A percentile compares a stretch with the other conserved stretches of the same genome.
These are phyloP conservation scores for Melipona beecheii DNA, from an alignment of 2,888 invertebrate species.

Conservation along the genomic window DNA sequence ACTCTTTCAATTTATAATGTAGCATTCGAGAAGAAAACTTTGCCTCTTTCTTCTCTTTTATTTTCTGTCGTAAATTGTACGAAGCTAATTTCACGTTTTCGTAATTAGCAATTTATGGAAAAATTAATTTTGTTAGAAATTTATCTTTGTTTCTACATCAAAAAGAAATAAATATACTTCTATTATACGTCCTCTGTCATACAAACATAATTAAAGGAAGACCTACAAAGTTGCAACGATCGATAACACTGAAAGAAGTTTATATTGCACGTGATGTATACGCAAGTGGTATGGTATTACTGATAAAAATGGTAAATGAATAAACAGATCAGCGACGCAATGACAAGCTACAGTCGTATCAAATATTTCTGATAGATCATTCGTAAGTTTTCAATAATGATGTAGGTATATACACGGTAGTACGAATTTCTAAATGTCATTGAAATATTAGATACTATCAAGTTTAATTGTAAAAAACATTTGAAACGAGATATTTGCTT, in stretches of 20 bases:
- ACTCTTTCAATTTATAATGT: background rate
- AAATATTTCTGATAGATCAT: background rate
- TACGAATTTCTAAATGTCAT: too few relatives aligned
- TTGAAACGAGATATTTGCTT: background rate
- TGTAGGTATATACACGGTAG: too few relatives aligned
- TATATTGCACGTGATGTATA: background rate
- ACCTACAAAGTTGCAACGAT: slow-evolving; percentile 1
- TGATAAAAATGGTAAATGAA: background rate
- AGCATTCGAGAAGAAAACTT: background rate
- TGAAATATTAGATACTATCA: too few relatives aligned
- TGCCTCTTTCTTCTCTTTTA: background rate
- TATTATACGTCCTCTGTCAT: too few relatives aligned
- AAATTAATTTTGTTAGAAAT: background rate
- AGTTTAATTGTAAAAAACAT: background rate
- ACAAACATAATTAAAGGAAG: slow-evolving; percentile 23
- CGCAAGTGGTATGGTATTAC: background rate
- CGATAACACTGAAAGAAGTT: slow-evolving; percentile 32
- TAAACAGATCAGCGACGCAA: background rate
- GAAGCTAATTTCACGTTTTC: background rate
- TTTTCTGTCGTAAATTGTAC: background rate
- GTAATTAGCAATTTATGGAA: background rate
- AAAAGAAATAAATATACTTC: background rate
- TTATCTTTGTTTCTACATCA: background rate
- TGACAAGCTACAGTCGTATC: background rate
- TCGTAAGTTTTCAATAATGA: background rate